These are phyloP conservation scores for Choloepus hoffmanni DNA, from an alignment of 2,113 vertebrate species.

Conservation along the genomic window DNA sequence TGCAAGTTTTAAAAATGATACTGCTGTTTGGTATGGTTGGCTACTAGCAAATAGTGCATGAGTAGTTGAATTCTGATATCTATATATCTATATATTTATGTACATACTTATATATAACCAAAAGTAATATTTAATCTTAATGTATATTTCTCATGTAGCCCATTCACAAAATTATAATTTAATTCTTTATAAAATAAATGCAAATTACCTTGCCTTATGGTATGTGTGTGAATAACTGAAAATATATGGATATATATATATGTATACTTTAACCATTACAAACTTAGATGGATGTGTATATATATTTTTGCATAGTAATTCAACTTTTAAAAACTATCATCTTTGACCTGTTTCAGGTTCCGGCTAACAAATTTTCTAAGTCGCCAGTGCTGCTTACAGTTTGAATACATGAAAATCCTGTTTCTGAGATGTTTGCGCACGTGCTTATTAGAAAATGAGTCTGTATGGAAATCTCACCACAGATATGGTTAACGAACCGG, in stretches of 20 bases:
- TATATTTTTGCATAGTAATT: slow-evolving; percentile 87
- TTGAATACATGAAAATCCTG: slow-evolving; percentile 97
- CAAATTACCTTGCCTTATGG: slow-evolving; percentile 61
- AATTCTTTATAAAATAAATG: slow-evolving; percentile 72
- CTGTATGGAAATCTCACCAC: slow-evolving; percentile 93
- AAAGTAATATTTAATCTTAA: slow-evolving; percentile 61
- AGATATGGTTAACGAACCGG: slow-evolving; percentile 93
- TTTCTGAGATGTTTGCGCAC: slow-evolving; percentile 98
- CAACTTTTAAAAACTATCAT: slow-evolving; percentile 92
- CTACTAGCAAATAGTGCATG: slow-evolving; percentile 88
- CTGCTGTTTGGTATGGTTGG: slow-evolving; percentile 86
- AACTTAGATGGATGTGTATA: slow-evolving; percentile 87
- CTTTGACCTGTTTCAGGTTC: slow-evolving; percentile 99
- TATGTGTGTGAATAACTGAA: slow-evolving; percentile 34
- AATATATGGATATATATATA: slow-evolving; percentile 90
- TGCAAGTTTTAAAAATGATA: slow-evolving; percentile 84
- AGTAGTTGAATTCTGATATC: slow-evolving; percentile 80
- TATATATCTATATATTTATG: slow-evolving; percentile 87
- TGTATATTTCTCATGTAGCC: slow-evolving; percentile 45
- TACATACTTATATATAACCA: slow-evolving; percentile 1
- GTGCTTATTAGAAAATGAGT: slow-evolving; percentile 94
- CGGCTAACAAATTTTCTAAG: slow-evolving; percentile 97
- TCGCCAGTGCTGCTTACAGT: slow-evolving; percentile 96
- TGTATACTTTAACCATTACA: slow-evolving; percentile 85
- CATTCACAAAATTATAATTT: slow-evolving; percentile 74